Evolutionary conservation across 1,140 invertebrate genomes (phyloP).

Genomic region (Lethocerus indicus): DNA sequence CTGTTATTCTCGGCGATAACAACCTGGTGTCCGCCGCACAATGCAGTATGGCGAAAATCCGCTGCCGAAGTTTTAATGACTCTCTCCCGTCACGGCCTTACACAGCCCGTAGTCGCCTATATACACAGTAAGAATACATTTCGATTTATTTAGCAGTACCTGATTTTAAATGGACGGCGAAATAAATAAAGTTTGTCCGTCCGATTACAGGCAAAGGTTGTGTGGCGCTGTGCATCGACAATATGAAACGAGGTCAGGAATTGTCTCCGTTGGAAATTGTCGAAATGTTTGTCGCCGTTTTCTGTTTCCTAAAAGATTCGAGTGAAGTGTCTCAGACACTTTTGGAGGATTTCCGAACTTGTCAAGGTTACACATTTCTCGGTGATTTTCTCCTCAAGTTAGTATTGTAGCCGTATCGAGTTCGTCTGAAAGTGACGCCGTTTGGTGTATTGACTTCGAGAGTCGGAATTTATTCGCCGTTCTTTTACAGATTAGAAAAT

Average conservation of each 20-base stretch:
- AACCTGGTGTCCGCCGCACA: slow-evolving; percentile 80
- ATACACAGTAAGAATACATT: slow-evolving; percentile 86
- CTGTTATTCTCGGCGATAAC: slow-evolving; percentile 93
- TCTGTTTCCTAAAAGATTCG: slow-evolving; percentile 97
- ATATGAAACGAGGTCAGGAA: slow-evolving; percentile 86
- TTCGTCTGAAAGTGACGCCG: background rate
- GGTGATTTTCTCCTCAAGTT: slow-evolving; percentile 89
- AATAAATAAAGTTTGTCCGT: too few species aligned
- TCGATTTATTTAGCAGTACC: too few species aligned
- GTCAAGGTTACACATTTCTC: slow-evolving; percentile 87
- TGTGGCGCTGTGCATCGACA: slow-evolving; percentile 86
- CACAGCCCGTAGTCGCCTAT: slow-evolving; percentile 82
- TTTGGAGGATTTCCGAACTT: slow-evolving; percentile 86
- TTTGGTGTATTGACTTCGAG: too few species aligned
- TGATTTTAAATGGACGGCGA: too few species aligned
- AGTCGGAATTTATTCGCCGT: too few species aligned
- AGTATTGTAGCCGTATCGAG: slow-evolving; percentile 20
- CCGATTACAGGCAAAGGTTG: slow-evolving; percentile 76
- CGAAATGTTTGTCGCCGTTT: slow-evolving; percentile 96
- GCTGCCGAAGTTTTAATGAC: slow-evolving; percentile 93
- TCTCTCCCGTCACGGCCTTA: slow-evolving; percentile 82
- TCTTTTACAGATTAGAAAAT: slow-evolving; percentile 47
- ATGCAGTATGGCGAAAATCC: slow-evolving; percentile 91
- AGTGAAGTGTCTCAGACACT: slow-evolving; percentile 88
- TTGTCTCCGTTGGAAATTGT: slow-evolving; percentile 88